Conservation (phyloP, 2,797 vertebrate species). For the Sebastes melanostomus region DNA sequence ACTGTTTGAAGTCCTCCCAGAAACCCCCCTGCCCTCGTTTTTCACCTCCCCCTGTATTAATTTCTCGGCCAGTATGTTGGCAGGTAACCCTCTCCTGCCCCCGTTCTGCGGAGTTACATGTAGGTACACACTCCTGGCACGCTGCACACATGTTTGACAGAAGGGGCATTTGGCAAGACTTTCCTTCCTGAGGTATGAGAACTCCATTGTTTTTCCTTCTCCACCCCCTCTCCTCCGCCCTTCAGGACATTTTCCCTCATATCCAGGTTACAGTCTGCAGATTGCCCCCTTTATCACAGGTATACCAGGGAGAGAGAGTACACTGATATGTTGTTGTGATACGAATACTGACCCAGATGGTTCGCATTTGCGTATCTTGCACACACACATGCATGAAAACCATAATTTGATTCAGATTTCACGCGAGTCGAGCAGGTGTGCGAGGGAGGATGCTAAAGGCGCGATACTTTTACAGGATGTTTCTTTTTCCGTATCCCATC, state of each 20-base stretch:
- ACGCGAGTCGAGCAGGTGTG: conserved; percentile 11
- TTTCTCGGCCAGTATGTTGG: conserved; percentile 70
- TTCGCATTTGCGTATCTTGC: background rate
- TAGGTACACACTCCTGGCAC: conserved; percentile 40
- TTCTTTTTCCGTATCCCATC: conserved; percentile 40
- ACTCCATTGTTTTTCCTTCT: conserved; percentile 50
- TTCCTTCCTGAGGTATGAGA: conserved; percentile 61
- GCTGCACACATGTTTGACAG: conserved; percentile 34
- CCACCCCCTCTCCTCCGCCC: background rate
- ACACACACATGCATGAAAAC: conserved; percentile 11
- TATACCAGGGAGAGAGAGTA: conserved; percentile 37
- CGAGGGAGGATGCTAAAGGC: background rate
- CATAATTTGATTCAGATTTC: conserved; percentile 22
- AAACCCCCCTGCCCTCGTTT: conserved; percentile 8
- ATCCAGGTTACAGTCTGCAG: conserved; percentile 56
- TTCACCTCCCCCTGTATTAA: conserved; percentile 31
- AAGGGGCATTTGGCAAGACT: conserved; percentile 50
- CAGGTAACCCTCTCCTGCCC: conserved; percentile 47
- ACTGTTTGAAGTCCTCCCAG: conserved; percentile 65
- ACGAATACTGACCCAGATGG: conserved; percentile 37
- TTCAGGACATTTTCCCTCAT: conserved; percentile 41
- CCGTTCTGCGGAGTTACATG: conserved; percentile 24
- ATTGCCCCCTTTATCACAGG: conserved; percentile 46
- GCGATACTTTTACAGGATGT: conserved; percentile 28
- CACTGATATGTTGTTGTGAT: conserved; percentile 41